Evolutionary conservation across 2,113 vertebrate species (phyloP).

Genomic region (Poeciliopsis prolifica): DNA sequence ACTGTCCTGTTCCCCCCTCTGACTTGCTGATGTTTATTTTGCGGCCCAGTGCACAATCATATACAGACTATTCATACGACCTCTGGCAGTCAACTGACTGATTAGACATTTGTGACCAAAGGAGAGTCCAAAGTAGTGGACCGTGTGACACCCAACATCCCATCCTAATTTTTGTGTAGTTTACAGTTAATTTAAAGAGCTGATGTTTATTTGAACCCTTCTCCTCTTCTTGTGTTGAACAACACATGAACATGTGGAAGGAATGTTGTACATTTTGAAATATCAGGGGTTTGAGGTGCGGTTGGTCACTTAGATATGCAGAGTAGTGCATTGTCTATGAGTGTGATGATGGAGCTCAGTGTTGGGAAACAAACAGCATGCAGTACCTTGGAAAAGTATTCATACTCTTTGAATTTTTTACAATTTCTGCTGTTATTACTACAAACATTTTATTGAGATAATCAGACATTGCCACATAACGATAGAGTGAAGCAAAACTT

Average conservation of each 20-base stretch:
- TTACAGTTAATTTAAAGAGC: slow-evolving; percentile 56
- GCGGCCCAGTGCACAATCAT: slow-evolving; percentile 66
- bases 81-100: slow-evolving; percentile 56
- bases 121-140: slow-evolving; percentile 73
- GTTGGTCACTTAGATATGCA: slow-evolving; percentile 38
- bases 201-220: slow-evolving; percentile 46
- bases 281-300: slow-evolving; percentile 44
- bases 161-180: slow-evolving; percentile 42
- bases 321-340: slow-evolving; percentile 29
- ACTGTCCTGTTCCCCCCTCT: slow-evolving; percentile 54
- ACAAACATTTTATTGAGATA: background rate
- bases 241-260: slow-evolving; percentile 28
- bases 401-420: background rate
- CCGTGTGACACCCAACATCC: slow-evolving; percentile 47
- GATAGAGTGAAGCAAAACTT: background rate
- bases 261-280: slow-evolving; percentile 52
- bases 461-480: background rate
- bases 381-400: slow-evolving; percentile 3
- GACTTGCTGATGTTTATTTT: slow-evolving; percentile 59
- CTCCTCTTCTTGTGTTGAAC: slow-evolving; percentile 33
- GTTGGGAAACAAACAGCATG: slow-evolving; percentile 51
- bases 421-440: background rate
- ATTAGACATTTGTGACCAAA: slow-evolving; percentile 73
- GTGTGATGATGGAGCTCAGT: slow-evolving; percentile 39
- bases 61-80: slow-evolving; percentile 57